Base-by-base conservation (phyloP, 1,140 invertebrate genomes). In the Sycophaga agraensis region DNA sequence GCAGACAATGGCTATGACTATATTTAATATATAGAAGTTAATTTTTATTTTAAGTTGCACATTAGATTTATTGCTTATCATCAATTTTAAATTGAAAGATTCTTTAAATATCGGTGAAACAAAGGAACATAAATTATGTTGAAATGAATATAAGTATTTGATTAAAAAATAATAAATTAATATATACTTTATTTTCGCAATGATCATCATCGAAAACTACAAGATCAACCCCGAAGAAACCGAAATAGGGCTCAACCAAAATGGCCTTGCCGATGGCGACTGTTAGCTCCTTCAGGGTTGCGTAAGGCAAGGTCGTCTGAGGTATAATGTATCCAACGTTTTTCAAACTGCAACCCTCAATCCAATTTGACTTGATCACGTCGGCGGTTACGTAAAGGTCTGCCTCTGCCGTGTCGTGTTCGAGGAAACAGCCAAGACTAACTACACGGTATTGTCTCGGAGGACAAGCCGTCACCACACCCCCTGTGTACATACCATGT, bases 401-500 rank as follows among this genome's bases (percentile, higher is more conserved):
- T 0, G 64, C 48, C 17, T 49, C 14, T 6, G 67, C 67, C 22
- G 57, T 66, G 53, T 68, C 69, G 51, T 70, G 63, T 48, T 70
- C 69, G 28, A 67, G 59, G 17, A 70, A 68, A 16, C 65, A 39
- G 9, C 67, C 69, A 16, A 70, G 17, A 42, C 67, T 68, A 2
- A 70, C 49, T 24, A 63, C 56, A 3, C 45, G 22, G 26, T 59
- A 63, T 2, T 56, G n/a, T 3, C 14, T 4, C 8, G 42, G 4
- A 16, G 67, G 61, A 26, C 55, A 68, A 2, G 39, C 50, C 26
- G 59, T 66, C 14, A 70, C 22, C 19, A 70, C 55, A 6, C 66
- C 69, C 16, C 69, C 69, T 70, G 28, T 4, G n/a, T n/a, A n/a
- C n/a, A n/a, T n/a, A n/a, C n/a, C n/a, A n/a, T n/a, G n/a, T n/a